Evolutionary conservation across 2,797 vertebrate species (phyloP).

Genomic region (Moxostoma hubbsi): DNA sequence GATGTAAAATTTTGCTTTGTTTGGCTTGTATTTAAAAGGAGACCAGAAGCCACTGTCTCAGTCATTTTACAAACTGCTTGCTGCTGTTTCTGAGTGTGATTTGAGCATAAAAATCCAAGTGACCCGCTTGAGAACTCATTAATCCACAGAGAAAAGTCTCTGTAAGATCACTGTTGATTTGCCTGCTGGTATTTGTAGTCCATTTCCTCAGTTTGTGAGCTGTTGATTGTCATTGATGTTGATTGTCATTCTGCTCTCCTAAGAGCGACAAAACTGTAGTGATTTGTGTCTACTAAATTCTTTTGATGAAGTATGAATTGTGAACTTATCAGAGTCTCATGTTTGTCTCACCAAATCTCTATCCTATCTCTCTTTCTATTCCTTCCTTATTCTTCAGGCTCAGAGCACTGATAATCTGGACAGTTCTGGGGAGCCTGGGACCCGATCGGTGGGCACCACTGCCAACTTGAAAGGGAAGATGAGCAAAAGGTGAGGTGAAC

Average conservation of each 20-base stretch:
- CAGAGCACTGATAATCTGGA: conserved; percentile 83
- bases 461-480: conserved; percentile 79
- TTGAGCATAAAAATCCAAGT: neutral
- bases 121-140: neutral
- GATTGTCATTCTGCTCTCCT: too few species aligned
- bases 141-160: conserved; percentile 37
- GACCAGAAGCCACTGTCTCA: neutral
- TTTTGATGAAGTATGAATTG: neutral
- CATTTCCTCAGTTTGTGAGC: neutral
- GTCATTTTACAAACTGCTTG: neutral
- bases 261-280: too few species aligned
- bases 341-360: neutral
- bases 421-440: conserved; percentile 75
- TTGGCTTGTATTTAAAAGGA: conserved; percentile 1
- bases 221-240: neutral
- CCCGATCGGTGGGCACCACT: conserved; percentile 72
- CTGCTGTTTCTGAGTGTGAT: conserved; percentile 14
- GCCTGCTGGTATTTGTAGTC: conserved; percentile 29
- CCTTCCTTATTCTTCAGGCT: conserved; percentile 66
- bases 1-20: neutral
- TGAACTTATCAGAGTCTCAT: neutral
- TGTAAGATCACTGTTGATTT: conserved; percentile 28
- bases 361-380: neutral
- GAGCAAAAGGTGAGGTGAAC: conserved; percentile 76
- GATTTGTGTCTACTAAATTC: neutral